Base-by-base conservation (phyloP, 2,113 vertebrate genomes). In the Nycticorax nycticorax region DNA sequence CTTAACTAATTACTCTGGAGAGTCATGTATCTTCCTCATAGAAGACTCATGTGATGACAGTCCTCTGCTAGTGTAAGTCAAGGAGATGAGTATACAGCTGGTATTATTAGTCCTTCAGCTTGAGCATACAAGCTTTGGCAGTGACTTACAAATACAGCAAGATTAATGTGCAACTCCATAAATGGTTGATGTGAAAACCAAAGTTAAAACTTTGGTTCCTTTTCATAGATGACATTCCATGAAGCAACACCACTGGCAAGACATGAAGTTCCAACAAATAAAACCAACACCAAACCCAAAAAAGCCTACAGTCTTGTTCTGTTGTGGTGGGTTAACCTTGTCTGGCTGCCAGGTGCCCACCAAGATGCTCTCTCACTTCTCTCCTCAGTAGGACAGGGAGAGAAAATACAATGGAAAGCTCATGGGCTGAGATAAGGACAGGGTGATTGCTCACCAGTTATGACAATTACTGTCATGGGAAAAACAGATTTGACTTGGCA, bases 231-330 rank as follows among this genome's bases (percentile, higher is more conserved):
- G 33, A 41, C 8, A 39, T 60, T 87, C 20, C 13, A 33, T 64
- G 48, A 80, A 80, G 6, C 5, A 50, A 12, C 8, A 37, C 4
- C 8, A 32, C 20, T 72, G 72, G 4, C 6, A 72, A 27, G 5
- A 59, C 15, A 43, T 15, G 35, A 72, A 35, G 11, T 87, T 92
- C 26, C 32, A 55, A 45, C 3, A 22, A 71, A 52, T 52, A 57
- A 67, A 37, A 1, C 0, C 24, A 22, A 8, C 1, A 8, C 11
- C 27, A 3, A 37, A 67, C 13, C 4, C 3, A 35, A 47, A 74
- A 56, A 21, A 6, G 0, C 8, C 7, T 32, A 6, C 3, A 35
- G 10, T 26, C 12, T 22, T 53, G 4, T 82, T 74, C 24, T 85
- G 0, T 22, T 32, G 35, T 19, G 24, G 15, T 52, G 9, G 3